Percentiles rank a stretch among this genome's conserved stretches.
Evolutionary conservation across 2,113 vertebrate genomes (phyloP).

Genomic region (Hyaena hyaena): DNA sequence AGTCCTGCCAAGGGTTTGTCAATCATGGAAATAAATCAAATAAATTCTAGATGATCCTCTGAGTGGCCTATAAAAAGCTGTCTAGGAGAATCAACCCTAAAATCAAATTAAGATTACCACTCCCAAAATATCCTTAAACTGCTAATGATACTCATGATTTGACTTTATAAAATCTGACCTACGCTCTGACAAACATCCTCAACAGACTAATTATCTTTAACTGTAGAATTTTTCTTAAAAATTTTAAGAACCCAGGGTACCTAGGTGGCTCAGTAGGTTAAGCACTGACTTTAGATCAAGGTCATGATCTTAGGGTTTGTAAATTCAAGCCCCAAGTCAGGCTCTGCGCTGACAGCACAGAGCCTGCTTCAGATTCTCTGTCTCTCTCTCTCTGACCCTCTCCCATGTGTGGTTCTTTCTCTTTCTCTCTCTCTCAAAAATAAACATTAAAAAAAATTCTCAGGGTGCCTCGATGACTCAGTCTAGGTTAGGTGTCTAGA

Average conservation of each 20-base stretch:
- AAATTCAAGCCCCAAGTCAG: too few relatives aligned
- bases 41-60: background rate
- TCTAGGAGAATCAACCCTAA: background rate
- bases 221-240: background rate
- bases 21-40: conserved; percentile 28
- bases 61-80: background rate
- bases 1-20: background rate
- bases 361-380: too few relatives aligned
- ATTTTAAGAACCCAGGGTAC: background rate
- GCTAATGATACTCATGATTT: background rate
- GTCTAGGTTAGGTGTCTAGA: too few relatives aligned
- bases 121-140: conserved; percentile 2
- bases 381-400: too few relatives aligned
- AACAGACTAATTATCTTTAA: conserved; percentile 22
- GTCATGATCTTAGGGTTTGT: too few relatives aligned
- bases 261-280: too few relatives aligned
- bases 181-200: conserved; percentile 35
- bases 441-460: too few relatives aligned
- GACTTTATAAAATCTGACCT: conserved; percentile 48
- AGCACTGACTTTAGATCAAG: too few relatives aligned
- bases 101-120: conserved; percentile 26
- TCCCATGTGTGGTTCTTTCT: too few relatives aligned
- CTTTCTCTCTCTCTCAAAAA: too few relatives aligned
- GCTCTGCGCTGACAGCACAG: too few relatives aligned
- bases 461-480: too few relatives aligned